phyloP scores from a whole-genome alignment of 2,113 vertebrate genomes.

The Mus pahari region DNA sequence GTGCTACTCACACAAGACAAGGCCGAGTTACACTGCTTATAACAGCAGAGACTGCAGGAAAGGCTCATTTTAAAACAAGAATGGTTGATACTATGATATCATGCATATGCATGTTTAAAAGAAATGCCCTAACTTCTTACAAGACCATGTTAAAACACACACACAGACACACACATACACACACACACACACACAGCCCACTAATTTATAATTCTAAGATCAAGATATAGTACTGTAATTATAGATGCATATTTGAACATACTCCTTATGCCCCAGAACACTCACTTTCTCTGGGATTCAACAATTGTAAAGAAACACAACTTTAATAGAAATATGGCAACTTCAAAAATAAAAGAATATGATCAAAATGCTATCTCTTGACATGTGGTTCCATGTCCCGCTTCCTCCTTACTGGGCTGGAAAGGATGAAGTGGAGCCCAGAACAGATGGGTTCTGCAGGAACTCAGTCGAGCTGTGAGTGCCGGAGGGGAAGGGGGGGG shows the following conservation, averaged over 20 bases:
- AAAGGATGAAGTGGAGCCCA: no score
- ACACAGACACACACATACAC: no score
- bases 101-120: not conserved
- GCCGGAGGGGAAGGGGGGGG: no score
- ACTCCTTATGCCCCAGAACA: constrained; percentile 8
- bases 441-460: no score
- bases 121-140: constrained; percentile 8
- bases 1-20: not conserved
- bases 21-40: not conserved
- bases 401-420: no score
- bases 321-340: constrained; percentile 45
- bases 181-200: not conserved
- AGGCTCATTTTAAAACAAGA: not conserved
- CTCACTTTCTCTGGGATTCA: not conserved
- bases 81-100: not conserved
- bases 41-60: constrained; percentile 4
- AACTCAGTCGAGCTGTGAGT: no score
- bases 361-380: not conserved
- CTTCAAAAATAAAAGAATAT: not conserved
- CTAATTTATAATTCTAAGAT: not conserved
- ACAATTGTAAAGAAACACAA: constrained; percentile 2
- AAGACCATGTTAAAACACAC: not conserved
- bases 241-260: not conserved
- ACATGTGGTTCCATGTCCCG: no score
- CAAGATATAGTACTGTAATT: constrained; percentile 26